Base-by-base conservation (phyloP, 2,113 vertebrate species). In the Oryctolagus cuniculus region DNA sequence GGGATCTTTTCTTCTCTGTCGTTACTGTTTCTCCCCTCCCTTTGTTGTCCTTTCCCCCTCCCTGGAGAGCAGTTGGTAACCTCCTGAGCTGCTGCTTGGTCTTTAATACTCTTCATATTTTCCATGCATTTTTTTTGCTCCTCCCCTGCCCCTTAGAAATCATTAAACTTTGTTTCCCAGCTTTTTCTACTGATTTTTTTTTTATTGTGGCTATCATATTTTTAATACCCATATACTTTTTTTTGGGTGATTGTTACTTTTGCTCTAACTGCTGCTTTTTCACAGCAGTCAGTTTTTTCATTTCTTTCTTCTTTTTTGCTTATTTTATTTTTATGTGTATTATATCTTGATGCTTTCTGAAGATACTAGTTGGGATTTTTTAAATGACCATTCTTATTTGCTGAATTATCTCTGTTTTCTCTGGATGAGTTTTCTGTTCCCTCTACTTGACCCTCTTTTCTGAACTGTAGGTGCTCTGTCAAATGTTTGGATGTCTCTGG, bases 341-440 rank as follows among this genome's bases (percentile, higher is more conserved):
- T 84, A 74, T 16, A 10, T 78, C 31, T 90, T 58, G 55, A 49
- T 89, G 66, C 34, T 83, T 22, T 95, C n/a, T 84, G 66, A 89
- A 95, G 55, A 34, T 29, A 19, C 6, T 84, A 22, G 24, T 44
- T 84, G 44, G n/a, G 51, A 36, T 55, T 83, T 7, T 83, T 77
- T 64, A 53, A 69, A 78, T 83, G 16, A 29, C 82, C 22, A 9
- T 70, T 95, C 70, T 4, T 75, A 13, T 88, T 82, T 77, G n/a
- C 53, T 64, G 27, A 77, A 53, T 77, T 72, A 17, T 25, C 36
- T 31, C 31, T 70, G 21, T 83, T 63, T 87, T 36, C 53, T 78
- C 10, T 27, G 19, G 58, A 21, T 53, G 27, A 55, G 61, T 75
- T 75, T 22, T 15, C 75, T 83, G 1, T 38, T 69, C 69, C 38